Percentiles rank a stretch among this genome's conserved stretches.
Conservation (phyloP, 2,797 vertebrate species). For the Sebastes minor region DNA sequence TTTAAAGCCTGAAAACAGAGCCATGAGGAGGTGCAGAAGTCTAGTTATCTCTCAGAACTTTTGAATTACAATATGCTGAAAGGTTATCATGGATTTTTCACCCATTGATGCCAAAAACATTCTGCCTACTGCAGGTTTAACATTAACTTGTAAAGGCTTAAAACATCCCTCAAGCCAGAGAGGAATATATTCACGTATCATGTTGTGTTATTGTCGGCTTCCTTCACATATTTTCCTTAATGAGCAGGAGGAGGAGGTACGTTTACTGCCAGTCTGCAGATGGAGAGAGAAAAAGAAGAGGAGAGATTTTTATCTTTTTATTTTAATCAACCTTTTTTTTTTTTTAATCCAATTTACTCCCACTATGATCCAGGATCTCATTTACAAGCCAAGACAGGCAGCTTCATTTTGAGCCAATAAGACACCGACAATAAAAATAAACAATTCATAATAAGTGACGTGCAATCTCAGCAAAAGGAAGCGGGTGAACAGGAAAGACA, state of each 20-base stretch:
- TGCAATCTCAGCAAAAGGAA: constrained; percentile 47
- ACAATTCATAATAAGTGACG: constrained; percentile 46
- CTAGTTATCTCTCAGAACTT: too few relatives aligned
- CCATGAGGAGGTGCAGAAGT: too few relatives aligned
- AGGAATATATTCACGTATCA: constrained; percentile 22
- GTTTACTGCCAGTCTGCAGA: constrained; percentile 32
- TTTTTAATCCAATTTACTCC: constrained; percentile 33
- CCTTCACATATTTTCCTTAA: constrained; percentile 46
- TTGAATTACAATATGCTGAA: too few relatives aligned
- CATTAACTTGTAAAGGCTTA: not conserved
- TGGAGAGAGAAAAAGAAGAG: constrained; percentile 14
- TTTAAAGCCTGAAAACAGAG: too few relatives aligned
- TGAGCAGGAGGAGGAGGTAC: constrained; percentile 20
- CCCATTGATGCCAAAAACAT: too few relatives aligned
- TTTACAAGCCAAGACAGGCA: constrained; percentile 33
- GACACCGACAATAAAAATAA: constrained; percentile 28
- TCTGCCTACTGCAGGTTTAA: too few relatives aligned
- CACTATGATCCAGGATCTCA: constrained; percentile 34
- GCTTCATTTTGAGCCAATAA: constrained; percentile 18
- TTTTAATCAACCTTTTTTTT: constrained; percentile 44
- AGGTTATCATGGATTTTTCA: too few relatives aligned
- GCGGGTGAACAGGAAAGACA: constrained; percentile 20
- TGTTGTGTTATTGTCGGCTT: constrained; percentile 20
- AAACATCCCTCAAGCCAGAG: constrained; percentile 11
- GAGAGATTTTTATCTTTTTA: constrained; percentile 8